Conservation (phyloP, 23 tunicate genomes). For the Styela clava region DNA sequence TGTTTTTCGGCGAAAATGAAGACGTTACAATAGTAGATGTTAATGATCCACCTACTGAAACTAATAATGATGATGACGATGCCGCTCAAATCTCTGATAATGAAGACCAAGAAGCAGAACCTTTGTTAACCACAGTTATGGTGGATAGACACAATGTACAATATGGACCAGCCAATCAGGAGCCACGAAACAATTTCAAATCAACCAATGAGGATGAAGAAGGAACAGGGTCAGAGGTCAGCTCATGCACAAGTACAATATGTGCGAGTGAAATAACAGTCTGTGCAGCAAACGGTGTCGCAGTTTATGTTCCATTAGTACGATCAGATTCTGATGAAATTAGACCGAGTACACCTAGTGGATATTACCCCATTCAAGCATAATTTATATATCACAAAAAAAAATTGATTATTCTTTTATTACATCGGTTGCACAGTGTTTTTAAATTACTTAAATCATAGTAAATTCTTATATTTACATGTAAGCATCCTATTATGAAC, state of each 20-base stretch:
- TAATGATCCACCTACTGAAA: neutral
- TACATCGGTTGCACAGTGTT: no score
- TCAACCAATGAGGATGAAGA: constrained; percentile 6
- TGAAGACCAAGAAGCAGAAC: neutral
- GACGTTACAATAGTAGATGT: neutral
- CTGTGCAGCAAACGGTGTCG: constrained; percentile 4
- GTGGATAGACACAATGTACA: neutral
- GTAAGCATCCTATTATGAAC: no score
- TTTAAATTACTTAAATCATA: no score
- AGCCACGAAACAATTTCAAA: neutral
- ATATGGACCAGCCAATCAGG: neutral
- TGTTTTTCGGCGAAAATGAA: constrained; percentile 12
- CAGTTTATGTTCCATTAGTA: constrained; percentile 8
- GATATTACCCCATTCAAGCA: neutral
- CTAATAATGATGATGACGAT: neutral
- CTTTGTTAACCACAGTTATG: neutral
- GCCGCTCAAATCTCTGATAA: neutral
- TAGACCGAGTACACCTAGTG: neutral
- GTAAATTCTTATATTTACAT: no score
- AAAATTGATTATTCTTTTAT: no score
- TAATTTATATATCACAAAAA: no score
- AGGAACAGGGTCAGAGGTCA: constrained; percentile 28
- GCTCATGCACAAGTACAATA: constrained; percentile 33
- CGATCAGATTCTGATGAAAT: constrained; percentile 14
- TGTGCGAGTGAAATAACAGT: constrained; percentile 35